Base-by-base conservation (phyloP, 2,113 vertebrate species). In the Corythoichthys haematopterus region DNA sequence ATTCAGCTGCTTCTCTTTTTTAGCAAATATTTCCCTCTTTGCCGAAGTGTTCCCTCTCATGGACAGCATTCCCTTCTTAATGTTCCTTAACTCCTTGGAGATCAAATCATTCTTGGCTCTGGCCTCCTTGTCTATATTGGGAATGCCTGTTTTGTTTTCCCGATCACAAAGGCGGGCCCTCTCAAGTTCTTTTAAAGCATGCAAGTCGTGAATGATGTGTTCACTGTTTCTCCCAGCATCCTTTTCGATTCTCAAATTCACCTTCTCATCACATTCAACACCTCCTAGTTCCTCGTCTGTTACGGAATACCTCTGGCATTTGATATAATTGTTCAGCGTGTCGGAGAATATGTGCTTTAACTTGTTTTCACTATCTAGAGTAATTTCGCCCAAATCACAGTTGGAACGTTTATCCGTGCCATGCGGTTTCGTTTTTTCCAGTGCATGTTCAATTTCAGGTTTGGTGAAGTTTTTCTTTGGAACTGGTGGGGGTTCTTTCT, bases 321-420 rank as follows among this genome's bases (percentile, higher is more conserved):
- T 93, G 38, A 92, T 93, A 15, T 90, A 92, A 66, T 89, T 90
- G 64, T 93, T 92, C 68, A 89, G 90, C 63, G 79, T 84, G 46
- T 88, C 80, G 70, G 92, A 90, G 77, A 93, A 92, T 2, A 62
- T 11, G 64, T 85, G 85, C 57, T 92, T 91, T 16, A 46, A n/a
- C 28, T 83, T 81, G 3, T 6, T 76, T 64, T 78, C 82, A 38
- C 83, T 74, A 61, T 84, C 68, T 11, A 46, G 12, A 65, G 70
- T 63, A 1, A 55, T n/a, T 56, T 79, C 61, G 1, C 4, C n/a
- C 0, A 12, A 38, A 56, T 83, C 69, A 12, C 43, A 57, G 11
- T 78, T 77, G 3, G n/a, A 68, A 36, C 52, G 12, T 48, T 48
- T 69, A 12, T 83, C 73, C 43, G 7, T 13, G 33, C 58, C 48